Conservation (phyloP, 1,140 invertebrate genomes). For the Sycobia sp. region DNA sequence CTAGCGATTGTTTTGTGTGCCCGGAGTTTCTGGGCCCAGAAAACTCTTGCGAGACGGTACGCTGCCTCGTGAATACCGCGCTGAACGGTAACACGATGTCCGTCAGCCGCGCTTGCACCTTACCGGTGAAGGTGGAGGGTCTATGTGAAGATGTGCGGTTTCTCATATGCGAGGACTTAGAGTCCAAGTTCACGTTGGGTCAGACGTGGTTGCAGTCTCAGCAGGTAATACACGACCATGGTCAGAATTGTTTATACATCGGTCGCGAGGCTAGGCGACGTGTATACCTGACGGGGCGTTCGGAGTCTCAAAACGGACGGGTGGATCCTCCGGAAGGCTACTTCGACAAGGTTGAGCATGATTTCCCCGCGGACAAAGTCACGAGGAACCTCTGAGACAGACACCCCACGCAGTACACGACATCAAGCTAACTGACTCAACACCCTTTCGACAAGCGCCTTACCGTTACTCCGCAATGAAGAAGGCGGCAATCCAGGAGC, state of each 20-base stretch:
- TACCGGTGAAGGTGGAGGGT: not conserved
- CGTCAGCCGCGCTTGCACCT: not conserved
- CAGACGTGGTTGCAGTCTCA: slow-evolving; percentile 9
- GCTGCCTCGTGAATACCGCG: not conserved
- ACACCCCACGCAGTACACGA: not conserved
- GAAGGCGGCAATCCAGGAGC: slow-evolving; percentile 13
- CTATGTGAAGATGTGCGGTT: not conserved
- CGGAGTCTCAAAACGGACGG: not conserved
- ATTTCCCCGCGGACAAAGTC: not conserved
- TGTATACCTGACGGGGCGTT: not conserved
- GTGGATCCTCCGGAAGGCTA: not conserved
- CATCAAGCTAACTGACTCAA: not conserved
- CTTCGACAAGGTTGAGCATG: not conserved
- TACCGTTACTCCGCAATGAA: not conserved
- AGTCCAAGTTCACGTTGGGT: not conserved
- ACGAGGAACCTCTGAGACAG: not conserved
- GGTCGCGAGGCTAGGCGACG: not conserved
- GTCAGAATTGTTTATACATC: not conserved
- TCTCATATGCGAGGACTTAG: not conserved
- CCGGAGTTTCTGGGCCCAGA: not conserved
- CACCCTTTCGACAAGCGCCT: not conserved
- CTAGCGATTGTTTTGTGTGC: not conserved
- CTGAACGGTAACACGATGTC: not conserved
- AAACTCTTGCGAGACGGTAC: not conserved
- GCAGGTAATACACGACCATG: not conserved